These are phyloP conservation scores for Fistularia commersonii DNA, from an alignment of 2,797 vertebrate genomes.

Conservation along the genomic window DNA sequence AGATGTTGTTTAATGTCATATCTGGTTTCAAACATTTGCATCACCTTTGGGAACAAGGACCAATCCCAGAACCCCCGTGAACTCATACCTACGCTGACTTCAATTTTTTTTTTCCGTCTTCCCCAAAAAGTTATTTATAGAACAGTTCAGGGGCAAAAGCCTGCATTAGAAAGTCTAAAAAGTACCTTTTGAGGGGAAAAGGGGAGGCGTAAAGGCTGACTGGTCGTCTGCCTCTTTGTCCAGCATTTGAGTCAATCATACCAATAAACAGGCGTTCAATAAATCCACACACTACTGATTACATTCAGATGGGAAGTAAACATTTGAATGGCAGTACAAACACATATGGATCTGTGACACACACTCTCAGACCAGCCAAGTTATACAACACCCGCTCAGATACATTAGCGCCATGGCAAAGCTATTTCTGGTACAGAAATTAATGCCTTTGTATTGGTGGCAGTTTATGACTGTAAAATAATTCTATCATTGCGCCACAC, in stretches of 20 bases:
- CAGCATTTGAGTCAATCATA: constrained; percentile 45
- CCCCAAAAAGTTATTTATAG: constrained; percentile 34
- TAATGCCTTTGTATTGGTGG: constrained; percentile 13
- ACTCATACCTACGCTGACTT: not conserved
- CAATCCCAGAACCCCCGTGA: not conserved
- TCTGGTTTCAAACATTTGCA: not conserved
- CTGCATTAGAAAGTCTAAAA: constrained; percentile 25
- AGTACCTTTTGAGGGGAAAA: constrained; percentile 27
- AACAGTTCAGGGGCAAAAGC: constrained; percentile 29
- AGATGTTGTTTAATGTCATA: no score
- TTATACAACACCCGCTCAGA: constrained; percentile 13
- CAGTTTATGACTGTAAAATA: constrained; percentile 22
- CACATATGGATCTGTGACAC: constrained; percentile 31
- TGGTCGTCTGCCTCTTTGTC: constrained; percentile 50
- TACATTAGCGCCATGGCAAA: not conserved
- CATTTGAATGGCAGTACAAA: constrained; percentile 64
- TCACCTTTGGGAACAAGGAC: constrained; percentile 5
- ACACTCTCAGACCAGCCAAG: constrained; percentile 14
- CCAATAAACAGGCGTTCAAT: constrained; percentile 51
- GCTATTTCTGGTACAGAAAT: constrained; percentile 12
- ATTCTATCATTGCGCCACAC: constrained; percentile 23
- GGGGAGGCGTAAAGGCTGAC: constrained; percentile 1
- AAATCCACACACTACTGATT: constrained; percentile 57
- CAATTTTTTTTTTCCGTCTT: constrained; percentile 2
- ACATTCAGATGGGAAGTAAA: constrained; percentile 48